A percentile compares a stretch with the other conserved stretches of the same genome.
Evolutionary conservation across 1,140 invertebrate genomes (phyloP).

Genomic region (Frieseomelitta varia): DNA sequence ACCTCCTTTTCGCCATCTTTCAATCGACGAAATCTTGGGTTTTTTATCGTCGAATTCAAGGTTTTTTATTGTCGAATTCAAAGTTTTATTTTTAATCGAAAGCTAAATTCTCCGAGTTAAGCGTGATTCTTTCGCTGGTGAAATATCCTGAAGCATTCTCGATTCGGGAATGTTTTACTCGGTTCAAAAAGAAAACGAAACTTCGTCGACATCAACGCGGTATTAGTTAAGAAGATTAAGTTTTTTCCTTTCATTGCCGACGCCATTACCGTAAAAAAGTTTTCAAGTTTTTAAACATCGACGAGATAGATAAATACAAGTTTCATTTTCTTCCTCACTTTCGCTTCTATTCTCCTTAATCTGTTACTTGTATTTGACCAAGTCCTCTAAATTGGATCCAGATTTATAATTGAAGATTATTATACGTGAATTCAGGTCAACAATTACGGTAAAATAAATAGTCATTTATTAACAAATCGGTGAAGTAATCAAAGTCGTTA

Average conservation of each 20-base stretch:
- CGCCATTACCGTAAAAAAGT: conserved; percentile 20
- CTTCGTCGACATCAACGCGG: neutral
- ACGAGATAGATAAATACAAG: no score
- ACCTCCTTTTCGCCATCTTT: no score
- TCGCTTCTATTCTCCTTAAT: neutral
- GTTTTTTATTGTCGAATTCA: no score
- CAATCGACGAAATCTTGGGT: no score
- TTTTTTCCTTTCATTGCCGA: conserved; percentile 32
- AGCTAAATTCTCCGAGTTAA: neutral
- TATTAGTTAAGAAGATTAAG: conserved; percentile 47
- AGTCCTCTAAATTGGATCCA: no score
- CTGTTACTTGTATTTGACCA: no score
- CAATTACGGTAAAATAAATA: no score
- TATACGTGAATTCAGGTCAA: no score
- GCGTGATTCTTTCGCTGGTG: neutral
- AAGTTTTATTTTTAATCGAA: neutral
- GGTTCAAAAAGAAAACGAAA: neutral
- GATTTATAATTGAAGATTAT: no score
- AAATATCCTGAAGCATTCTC: neutral
- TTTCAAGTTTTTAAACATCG: conserved; percentile 20
- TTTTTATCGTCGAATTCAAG: no score
- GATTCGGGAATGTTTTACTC: neutral
- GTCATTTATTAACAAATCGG: no score
- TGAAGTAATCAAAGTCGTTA: no score
- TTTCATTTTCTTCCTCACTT: neutral